Percentiles rank a stretch among this genome's conserved stretches.
These are phyloP conservation scores for Muschampia plurimacula DNA, from an alignment of 2,888 invertebrate genomes.

Conservation along the genomic window DNA sequence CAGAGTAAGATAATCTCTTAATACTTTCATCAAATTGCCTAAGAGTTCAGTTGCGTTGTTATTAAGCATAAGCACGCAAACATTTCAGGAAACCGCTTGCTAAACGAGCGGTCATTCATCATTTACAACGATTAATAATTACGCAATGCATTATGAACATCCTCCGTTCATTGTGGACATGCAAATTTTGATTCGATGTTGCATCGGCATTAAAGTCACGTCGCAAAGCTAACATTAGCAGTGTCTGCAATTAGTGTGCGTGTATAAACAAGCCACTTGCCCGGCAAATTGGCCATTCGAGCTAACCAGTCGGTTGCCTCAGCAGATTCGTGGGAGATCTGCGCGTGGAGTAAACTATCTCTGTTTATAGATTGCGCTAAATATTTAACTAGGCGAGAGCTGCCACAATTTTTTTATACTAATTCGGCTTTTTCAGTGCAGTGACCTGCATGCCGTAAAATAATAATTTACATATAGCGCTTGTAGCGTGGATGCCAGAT, in stretches of 20 bases:
- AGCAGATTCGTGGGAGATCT: conserved; percentile 20
- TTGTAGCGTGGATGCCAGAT: too few relatives aligned
- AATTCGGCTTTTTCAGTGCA: too few relatives aligned
- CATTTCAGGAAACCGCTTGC: conserved; percentile 4
- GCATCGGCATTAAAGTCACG: conserved; percentile 23
- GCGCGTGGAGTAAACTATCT: conserved; percentile 12
- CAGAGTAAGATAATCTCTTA: conserved; percentile 2
- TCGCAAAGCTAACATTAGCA: conserved; percentile 9
- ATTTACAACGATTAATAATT: conserved; percentile 9
- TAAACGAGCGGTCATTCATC: conserved; percentile 5
- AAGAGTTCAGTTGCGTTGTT: background rate
- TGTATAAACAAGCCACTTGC: conserved; percentile 38
- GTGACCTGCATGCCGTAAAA: too few relatives aligned
- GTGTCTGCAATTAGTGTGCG: conserved; percentile 31
- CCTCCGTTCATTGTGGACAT: conserved; percentile 32
- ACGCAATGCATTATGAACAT: conserved; percentile 27
- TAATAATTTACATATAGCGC: too few relatives aligned
- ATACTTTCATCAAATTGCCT: conserved; percentile 18
- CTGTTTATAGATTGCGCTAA: conserved; percentile 30
- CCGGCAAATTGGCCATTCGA: conserved; percentile 29
- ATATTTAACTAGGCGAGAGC: conserved; percentile 22
- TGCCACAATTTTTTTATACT: background rate
- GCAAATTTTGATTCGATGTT: conserved; percentile 22
- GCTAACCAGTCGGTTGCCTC: conserved; percentile 19
- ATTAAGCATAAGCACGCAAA: background rate